Conservation (phyloP, 1,140 invertebrate genomes). For the Ips typographus region DNA sequence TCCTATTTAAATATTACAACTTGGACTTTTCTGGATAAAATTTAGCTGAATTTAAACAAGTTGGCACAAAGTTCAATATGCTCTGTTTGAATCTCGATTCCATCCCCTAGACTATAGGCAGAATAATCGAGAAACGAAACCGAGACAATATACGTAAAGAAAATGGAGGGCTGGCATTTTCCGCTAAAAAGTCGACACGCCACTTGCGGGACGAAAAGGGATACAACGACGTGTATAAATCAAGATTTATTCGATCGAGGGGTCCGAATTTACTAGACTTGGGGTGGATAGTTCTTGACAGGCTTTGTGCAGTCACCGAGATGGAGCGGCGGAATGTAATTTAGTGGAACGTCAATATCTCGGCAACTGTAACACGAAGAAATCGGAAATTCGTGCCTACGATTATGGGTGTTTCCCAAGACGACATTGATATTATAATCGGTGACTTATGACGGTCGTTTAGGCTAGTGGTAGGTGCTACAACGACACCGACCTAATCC, state of each 20-base stretch:
- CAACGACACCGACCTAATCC: conserved; percentile 10
- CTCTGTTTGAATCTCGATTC: not conserved
- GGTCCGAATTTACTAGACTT: conserved; percentile 8
- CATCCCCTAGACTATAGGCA: not conserved
- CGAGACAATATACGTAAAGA: conserved; percentile 16
- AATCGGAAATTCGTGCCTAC: not conserved
- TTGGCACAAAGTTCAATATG: no score
- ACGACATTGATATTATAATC: no score
- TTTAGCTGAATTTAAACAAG: no score
- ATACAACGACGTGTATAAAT: conserved; percentile 25
- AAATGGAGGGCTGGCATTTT: conserved; percentile 10
- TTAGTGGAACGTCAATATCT: not conserved
- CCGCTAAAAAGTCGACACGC: conserved; percentile 21
- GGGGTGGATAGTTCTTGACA: conserved; percentile 3
- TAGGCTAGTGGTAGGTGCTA: conserved; percentile 15
- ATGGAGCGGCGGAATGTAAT: not conserved
- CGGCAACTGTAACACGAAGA: not conserved
- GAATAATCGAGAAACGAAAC: not conserved
- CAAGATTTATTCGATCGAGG: conserved; percentile 16
- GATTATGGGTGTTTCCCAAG: no score
- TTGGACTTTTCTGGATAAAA: no score
- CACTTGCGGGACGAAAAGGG: conserved; percentile 24
- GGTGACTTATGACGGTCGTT: not conserved
- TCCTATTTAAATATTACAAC: no score
- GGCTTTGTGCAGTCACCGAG: not conserved